Percentiles rank a stretch among this genome's conserved stretches.
These are phyloP conservation scores for Chanos chanos DNA, from an alignment of 2,797 vertebrate species.

Conservation along the genomic window DNA sequence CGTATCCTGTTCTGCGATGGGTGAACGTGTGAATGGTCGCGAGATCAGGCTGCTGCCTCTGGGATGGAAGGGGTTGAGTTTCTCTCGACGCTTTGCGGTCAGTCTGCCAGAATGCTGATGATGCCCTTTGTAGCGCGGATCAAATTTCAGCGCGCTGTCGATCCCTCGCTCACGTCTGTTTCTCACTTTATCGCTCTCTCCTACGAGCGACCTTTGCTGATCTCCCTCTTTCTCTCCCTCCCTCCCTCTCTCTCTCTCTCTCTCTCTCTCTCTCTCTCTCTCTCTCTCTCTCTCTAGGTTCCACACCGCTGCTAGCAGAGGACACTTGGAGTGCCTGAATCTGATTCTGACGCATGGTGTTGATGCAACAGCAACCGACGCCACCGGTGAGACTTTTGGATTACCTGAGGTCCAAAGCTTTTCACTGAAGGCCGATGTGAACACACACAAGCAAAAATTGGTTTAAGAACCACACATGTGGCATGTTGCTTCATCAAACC, in stretches of 20 bases:
- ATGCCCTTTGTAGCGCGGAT: slow-evolving; percentile 39
- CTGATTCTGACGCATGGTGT: slow-evolving; percentile 83
- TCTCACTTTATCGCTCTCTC: slow-evolving; percentile 25
- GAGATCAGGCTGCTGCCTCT: neutral
- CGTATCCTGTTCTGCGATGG: neutral
- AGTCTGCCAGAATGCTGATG: slow-evolving; percentile 49
- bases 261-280: neutral
- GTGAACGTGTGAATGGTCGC: neutral
- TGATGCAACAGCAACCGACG: slow-evolving; percentile 84
- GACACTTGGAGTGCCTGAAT: slow-evolving; percentile 90
- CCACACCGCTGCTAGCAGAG: slow-evolving; percentile 90
- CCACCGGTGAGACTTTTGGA: slow-evolving; percentile 73
- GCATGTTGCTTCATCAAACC: too few relatives aligned
- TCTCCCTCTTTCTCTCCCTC: slow-evolving; percentile 1
- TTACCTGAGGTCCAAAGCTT: neutral
- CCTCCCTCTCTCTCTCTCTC: neutral
- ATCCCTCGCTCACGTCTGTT: slow-evolving; percentile 30
- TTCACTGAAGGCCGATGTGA: too few relatives aligned
- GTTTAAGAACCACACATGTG: too few relatives aligned
- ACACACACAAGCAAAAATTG: too few relatives aligned
- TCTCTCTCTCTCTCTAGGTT: slow-evolving; percentile 68
- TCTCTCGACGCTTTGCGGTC: slow-evolving; percentile 31
- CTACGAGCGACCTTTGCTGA: neutral
- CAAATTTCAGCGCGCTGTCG: slow-evolving; percentile 44
- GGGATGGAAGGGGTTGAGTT: slow-evolving; percentile 20